A percentile compares a stretch with the other conserved stretches of the same genome.
These are phyloP conservation scores for Nibea coibor DNA, from an alignment of 2,113 vertebrate species.

Conservation along the genomic window DNA sequence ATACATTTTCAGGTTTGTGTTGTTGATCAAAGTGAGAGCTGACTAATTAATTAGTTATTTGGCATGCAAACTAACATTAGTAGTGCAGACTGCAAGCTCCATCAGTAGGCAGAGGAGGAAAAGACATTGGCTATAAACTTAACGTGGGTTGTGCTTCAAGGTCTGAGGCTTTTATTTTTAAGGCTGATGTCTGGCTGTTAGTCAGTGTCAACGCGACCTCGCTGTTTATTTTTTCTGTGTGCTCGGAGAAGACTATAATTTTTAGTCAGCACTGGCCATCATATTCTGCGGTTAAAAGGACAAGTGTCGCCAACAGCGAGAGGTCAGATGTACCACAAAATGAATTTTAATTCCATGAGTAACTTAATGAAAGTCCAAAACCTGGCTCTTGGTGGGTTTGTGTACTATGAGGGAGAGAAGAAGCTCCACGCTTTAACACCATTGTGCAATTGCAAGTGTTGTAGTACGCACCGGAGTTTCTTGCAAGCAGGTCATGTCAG, in stretches of 20 bases:
- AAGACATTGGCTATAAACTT: neutral
- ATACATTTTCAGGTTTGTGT: neutral
- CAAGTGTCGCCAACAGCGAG: too few relatives aligned
- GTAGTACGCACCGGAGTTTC: neutral
- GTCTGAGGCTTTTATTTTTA: neutral
- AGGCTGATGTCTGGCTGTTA: neutral
- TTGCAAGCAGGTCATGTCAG: neutral
- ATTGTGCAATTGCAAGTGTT: too few relatives aligned
- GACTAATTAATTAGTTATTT: neutral
- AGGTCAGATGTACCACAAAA: too few relatives aligned
- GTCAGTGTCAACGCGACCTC: neutral
- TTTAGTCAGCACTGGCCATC: too few relatives aligned
- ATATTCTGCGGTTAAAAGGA: too few relatives aligned
- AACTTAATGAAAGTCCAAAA: too few relatives aligned
- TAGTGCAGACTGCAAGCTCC: neutral
- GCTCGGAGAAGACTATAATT: too few relatives aligned
- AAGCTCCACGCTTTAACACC: too few relatives aligned
- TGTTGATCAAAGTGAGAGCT: too few relatives aligned
- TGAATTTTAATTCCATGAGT: too few relatives aligned
- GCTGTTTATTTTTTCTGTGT: neutral
- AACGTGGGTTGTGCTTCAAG: neutral
- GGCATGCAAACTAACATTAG: neutral
- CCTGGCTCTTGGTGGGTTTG: too few relatives aligned
- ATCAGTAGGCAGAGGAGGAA: neutral
- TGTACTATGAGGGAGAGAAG: too few relatives aligned